These are phyloP conservation scores for Amblyjoppa proteus DNA, from an alignment of 2,888 invertebrate genomes.

Conservation along the genomic window DNA sequence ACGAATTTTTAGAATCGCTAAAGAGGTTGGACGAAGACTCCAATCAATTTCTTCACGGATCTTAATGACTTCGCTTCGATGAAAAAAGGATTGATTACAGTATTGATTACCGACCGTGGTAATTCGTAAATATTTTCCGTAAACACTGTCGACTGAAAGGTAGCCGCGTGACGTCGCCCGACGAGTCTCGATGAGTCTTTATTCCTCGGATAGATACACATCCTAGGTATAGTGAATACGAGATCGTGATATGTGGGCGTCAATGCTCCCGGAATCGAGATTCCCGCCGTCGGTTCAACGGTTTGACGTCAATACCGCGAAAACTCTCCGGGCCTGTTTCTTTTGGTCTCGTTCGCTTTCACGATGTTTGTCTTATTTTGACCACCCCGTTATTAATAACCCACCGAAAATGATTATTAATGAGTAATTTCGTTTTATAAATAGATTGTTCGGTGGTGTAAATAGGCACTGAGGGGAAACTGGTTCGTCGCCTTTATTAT, in stretches of 20 bases:
- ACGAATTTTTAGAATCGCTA: not conserved
- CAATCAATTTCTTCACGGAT: not conserved
- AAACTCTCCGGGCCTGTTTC: slow-evolving; percentile 47
- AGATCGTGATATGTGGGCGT: slow-evolving; percentile 54
- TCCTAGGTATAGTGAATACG: slow-evolving; percentile 4
- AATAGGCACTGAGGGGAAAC: not conserved
- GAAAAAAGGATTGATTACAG: too few relatives aligned
- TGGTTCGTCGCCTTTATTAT: slow-evolving; percentile 11
- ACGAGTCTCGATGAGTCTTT: slow-evolving; percentile 18
- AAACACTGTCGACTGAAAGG: not conserved
- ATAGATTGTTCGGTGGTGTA: not conserved
- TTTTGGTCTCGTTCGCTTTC: slow-evolving; percentile 29
- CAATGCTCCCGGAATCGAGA: slow-evolving; percentile 53
- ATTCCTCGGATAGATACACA: slow-evolving; percentile 18
- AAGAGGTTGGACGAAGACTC: not conserved
- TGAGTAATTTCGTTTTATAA: slow-evolving; percentile 24
- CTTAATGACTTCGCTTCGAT: too few relatives aligned
- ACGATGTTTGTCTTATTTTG: slow-evolving; percentile 43
- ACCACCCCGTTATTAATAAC: slow-evolving; percentile 51
- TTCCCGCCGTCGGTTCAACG: slow-evolving; percentile 49
- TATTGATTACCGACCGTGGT: too few relatives aligned
- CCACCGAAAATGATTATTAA: slow-evolving; percentile 40
- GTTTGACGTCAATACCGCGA: slow-evolving; percentile 64
- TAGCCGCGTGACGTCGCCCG: not conserved
- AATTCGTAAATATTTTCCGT: not conserved